Percentiles rank a stretch among this genome's conserved stretches.
phyloP scores from a whole-genome alignment of 2,113 vertebrate species.

The Nanorana parkeri region DNA sequence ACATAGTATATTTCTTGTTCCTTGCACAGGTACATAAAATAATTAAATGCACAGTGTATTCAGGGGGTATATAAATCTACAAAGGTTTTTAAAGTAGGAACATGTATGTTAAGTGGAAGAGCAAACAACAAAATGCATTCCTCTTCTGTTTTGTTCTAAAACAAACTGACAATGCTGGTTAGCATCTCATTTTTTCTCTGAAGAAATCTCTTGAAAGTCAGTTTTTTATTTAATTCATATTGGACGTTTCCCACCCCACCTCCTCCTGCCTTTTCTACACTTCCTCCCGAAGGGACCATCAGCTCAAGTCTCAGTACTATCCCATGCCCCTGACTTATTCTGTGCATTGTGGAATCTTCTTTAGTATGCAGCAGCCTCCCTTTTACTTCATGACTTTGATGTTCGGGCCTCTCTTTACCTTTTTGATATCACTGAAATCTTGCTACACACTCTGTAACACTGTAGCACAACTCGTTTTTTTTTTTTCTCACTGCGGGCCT shows the following conservation, averaged over 20 bases:
- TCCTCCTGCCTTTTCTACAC: constrained; percentile 32
- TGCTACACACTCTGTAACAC: neutral
- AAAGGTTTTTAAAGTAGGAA: neutral
- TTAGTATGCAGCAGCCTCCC: constrained; percentile 14
- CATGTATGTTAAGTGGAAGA: neutral
- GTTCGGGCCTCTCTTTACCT: neutral
- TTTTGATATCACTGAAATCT: constrained; percentile 1
- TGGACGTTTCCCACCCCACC: constrained; percentile 34
- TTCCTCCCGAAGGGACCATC: constrained; percentile 38
- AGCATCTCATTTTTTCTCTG: constrained; percentile 14
- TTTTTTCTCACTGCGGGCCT: neutral
- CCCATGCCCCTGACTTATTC: constrained; percentile 41
- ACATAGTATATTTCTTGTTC: constrained; percentile 45
- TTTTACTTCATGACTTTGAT: neutral
- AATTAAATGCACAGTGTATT: constrained; percentile 19
- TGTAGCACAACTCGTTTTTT: neutral
- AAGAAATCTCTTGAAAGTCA: constrained; percentile 33
- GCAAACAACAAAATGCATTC: neutral
- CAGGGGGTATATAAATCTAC: constrained; percentile 6
- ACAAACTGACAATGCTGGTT: neutral
- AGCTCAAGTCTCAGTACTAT: constrained; percentile 19
- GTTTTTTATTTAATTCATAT: constrained; percentile 6
- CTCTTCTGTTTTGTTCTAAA: constrained; percentile 5
- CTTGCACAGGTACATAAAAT: constrained; percentile 39
- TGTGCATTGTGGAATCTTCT: constrained; percentile 9